Evolutionary conservation across 2,113 vertebrate genomes (phyloP).

Genomic region (Centrocercus urophasianus): DNA sequence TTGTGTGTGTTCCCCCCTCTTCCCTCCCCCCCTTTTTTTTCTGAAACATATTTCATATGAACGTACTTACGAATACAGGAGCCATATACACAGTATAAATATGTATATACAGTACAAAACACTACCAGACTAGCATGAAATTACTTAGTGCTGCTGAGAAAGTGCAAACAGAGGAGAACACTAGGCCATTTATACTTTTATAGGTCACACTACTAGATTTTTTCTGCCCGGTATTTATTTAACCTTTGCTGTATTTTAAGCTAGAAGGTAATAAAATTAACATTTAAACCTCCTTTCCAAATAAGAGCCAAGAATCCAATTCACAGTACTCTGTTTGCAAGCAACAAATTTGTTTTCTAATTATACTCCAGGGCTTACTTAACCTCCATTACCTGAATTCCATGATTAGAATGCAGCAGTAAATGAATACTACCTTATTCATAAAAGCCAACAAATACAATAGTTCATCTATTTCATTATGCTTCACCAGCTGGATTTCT

Average conservation of each 20-base stretch:
- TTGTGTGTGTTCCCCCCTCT: no score
- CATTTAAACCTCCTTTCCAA: slow-evolving; percentile 71
- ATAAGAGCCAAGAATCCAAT: slow-evolving; percentile 64
- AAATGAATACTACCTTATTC: slow-evolving; percentile 79
- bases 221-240: slow-evolving; percentile 76
- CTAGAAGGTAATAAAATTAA: slow-evolving; percentile 75
- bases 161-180: slow-evolving; percentile 72
- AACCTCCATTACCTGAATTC: slow-evolving; percentile 74
- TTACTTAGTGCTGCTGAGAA: slow-evolving; percentile 60
- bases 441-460: slow-evolving; percentile 76
- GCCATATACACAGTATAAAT: not conserved
- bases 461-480: slow-evolving; percentile 71
- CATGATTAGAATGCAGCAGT: slow-evolving; percentile 72
- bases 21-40: not conserved
- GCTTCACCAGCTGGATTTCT: slow-evolving; percentile 44
- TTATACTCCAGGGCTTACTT: slow-evolving; percentile 75
- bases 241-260: slow-evolving; percentile 80
- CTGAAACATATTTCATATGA: not conserved
- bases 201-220: slow-evolving; percentile 58
- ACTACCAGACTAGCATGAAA: not conserved
- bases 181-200: slow-evolving; percentile 69
- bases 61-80: slow-evolving; percentile 52
- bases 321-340: slow-evolving; percentile 67
- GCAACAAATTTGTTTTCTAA: slow-evolving; percentile 76
- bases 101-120: not conserved